phyloP scores from a whole-genome alignment of 1,140 invertebrate genomes.

The Euborellia annulipes region DNA sequence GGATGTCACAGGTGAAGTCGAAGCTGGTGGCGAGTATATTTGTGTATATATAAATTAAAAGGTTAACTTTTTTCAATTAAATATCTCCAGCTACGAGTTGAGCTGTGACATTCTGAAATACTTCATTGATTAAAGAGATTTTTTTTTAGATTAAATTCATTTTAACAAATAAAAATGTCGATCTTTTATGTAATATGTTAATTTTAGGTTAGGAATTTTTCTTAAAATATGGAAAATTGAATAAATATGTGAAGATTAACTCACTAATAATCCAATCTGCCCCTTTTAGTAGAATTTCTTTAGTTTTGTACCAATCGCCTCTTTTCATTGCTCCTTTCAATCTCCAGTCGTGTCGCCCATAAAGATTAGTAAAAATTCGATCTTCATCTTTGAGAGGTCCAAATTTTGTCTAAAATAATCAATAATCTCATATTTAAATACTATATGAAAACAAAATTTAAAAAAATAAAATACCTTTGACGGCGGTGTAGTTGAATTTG shows the following conservation, averaged over 20 bases:
- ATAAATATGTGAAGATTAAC: constrained; percentile 19
- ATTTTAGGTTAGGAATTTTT: background rate
- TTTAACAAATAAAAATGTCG: background rate
- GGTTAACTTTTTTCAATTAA: no score
- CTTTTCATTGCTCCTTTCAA: constrained; percentile 81
- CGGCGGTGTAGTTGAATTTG: no score
- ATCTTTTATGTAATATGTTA: background rate
- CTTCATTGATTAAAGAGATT: no score
- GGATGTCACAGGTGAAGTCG: no score
- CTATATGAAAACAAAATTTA: background rate
- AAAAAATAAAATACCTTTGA: background rate
- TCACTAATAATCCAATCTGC: constrained; percentile 89
- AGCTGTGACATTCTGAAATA: no score
- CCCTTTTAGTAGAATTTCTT: constrained; percentile 92
- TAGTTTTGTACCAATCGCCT: constrained; percentile 99
- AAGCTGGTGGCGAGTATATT: no score
- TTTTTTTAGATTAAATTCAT: no score
- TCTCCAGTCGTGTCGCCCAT: constrained; percentile 94
- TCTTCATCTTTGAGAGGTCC: constrained; percentile 82
- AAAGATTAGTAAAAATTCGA: constrained; percentile 95
- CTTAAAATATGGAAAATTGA: constrained; percentile 1
- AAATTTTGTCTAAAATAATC: constrained; percentile 28
- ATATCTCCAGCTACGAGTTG: no score
- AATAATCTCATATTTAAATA: background rate
- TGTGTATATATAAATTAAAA: no score